These are phyloP conservation scores for Leptobrachium leishanense DNA, from an alignment of 2,113 vertebrate species.

Conservation along the genomic window DNA sequence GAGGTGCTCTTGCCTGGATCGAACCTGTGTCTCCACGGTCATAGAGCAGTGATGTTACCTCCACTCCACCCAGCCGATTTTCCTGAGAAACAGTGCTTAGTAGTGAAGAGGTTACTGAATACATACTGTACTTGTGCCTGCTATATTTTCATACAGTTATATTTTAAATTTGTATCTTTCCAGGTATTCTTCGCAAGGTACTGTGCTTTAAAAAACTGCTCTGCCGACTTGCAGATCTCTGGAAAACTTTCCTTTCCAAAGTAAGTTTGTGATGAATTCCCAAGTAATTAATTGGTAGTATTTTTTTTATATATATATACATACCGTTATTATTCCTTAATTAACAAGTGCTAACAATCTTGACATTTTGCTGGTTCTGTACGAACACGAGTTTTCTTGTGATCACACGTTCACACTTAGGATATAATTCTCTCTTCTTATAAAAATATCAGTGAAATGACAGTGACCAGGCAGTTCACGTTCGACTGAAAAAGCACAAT, in stretches of 20 bases:
- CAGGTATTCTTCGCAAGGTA: constrained; percentile 87
- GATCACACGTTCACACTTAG: constrained; percentile 24
- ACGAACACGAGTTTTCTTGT: background rate
- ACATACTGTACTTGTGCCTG: background rate
- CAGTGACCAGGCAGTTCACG: background rate
- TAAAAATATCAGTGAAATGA: background rate
- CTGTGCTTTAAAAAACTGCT: constrained; percentile 85
- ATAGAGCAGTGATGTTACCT: too few relatives aligned
- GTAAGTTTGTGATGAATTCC: constrained; percentile 71
- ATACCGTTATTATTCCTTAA: constrained; percentile 5
- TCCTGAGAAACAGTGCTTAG: too few relatives aligned
- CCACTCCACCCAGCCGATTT: too few relatives aligned
- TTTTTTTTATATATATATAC: too few relatives aligned
- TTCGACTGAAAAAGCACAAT: constrained; percentile 1
- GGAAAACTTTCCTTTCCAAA: constrained; percentile 77
- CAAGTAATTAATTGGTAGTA: too few relatives aligned
- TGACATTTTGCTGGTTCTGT: background rate
- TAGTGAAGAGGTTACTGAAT: too few relatives aligned
- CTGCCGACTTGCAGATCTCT: constrained; percentile 85
- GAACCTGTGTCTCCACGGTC: too few relatives aligned
- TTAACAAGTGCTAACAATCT: constrained; percentile 13
- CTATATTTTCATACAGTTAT: background rate
- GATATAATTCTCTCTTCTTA: constrained; percentile 8
- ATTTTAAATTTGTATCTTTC: constrained; percentile 38
- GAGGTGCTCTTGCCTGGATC: too few relatives aligned